Base-by-base conservation (phyloP, 2,888 invertebrate species). In the Theodoxus fluviatilis region DNA sequence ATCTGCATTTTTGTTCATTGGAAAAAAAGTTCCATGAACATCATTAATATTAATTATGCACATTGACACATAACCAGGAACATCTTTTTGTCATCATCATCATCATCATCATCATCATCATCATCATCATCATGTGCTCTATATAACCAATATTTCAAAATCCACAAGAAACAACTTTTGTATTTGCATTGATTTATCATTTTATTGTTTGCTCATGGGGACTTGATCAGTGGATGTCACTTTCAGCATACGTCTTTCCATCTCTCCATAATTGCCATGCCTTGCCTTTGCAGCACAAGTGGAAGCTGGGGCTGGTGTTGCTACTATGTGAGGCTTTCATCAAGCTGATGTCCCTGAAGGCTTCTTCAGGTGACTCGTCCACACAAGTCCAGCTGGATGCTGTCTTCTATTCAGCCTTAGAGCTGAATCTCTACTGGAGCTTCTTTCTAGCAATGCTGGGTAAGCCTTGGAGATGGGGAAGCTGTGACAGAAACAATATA, bases 231-330 rank as follows among this genome's bases (percentile, higher is more conserved):
- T 52, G 52, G n/a, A 18, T 52, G 52, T 52, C 22, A 22, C 15
- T 2, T 1, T 52, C 22, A 1, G 52, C 25, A 18, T 52, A 25
- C n/a, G 18, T 1, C 22, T 18, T n/a, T 18, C n/a, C 4, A 18
- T 9, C n/a, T 9, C 28, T 52, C 28, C 28, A 1, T 52, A 52
- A 25, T 9, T 52, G 22, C n/a, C 15, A 9, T 52, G 52, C 22
- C 52, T 18, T 52, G 28, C 25, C 43, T 63, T 76, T 79, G 31
- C 85, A 92, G 92, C 88, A 91, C 3, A 92, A 91, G 82, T 93
- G 93, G 94, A 94, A 94, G 86, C 87, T 96, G 59, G 91, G 92
- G 9, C 89, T 95, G 15, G 91, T 95, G 33, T 88, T 95, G 61
- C 88, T 93, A 73, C 88, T 95, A 76, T 89, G 94, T 81, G 95